Conservation (phyloP, 1,140 invertebrate genomes). For the Linepithema humile region DNA sequence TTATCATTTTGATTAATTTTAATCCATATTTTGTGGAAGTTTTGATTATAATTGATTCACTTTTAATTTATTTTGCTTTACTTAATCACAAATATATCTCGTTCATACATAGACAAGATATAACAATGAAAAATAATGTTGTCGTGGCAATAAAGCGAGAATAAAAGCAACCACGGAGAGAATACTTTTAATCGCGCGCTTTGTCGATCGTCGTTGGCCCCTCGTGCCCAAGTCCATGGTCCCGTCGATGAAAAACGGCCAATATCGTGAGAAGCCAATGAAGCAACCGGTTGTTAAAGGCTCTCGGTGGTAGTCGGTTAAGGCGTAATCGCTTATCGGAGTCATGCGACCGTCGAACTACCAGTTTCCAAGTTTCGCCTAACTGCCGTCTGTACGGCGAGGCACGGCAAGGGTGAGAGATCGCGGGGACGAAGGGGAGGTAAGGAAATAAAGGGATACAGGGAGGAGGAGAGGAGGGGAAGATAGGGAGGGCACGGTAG, state of each 20-base stretch:
- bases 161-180: background rate
- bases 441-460: background rate
- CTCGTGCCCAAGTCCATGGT: constrained; percentile 9
- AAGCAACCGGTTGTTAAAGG: constrained; percentile 80
- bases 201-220: constrained; percentile 18
- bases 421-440: background rate
- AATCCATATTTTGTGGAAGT: no score
- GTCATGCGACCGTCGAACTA: constrained; percentile 79
- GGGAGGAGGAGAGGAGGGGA: background rate
- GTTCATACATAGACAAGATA: no score
- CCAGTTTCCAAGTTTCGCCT: constrained; percentile 79
- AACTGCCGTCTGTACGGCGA: constrained; percentile 71
- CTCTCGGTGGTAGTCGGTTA: constrained; percentile 73
- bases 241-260: constrained; percentile 35
- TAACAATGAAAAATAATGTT: no score
- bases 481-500: constrained; percentile 2
- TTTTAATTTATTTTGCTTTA: no score
- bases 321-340: constrained; percentile 79
- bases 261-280: constrained; percentile 77
- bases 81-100: no score
- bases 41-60: no score
- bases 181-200: constrained; percentile 3
- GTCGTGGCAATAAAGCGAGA: background rate
- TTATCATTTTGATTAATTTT: no score
- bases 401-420: constrained; percentile 45